phyloP scores from a whole-genome alignment of 2,797 vertebrate genomes.

The Sarcoramphus papa region DNA sequence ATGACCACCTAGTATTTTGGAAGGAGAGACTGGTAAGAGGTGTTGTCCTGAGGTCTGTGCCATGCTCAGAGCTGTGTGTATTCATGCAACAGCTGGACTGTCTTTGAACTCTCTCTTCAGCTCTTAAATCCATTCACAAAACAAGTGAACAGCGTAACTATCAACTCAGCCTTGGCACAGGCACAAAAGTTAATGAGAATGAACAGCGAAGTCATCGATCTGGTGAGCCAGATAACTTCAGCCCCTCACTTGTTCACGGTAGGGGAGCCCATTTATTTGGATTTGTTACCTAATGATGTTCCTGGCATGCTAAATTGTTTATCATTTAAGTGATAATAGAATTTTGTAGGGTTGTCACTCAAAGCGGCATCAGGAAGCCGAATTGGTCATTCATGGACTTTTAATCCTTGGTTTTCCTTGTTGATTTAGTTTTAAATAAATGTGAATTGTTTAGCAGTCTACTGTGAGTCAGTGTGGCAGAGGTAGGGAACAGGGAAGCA shows the following conservation, averaged over 20 bases:
- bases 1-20: neutral
- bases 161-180: neutral
- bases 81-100: neutral
- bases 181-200: neutral
- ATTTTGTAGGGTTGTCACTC: neutral
- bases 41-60: neutral
- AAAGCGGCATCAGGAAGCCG: accelerated
- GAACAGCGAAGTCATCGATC: neutral
- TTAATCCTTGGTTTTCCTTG: neutral
- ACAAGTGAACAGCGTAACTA: neutral
- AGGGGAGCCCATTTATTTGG: neutral
- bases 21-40: neutral
- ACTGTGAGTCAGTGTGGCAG: neutral
- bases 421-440: neutral
- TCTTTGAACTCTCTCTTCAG: neutral
- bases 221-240: neutral
- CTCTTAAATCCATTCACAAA: neutral
- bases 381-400: neutral
- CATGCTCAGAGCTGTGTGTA: neutral
- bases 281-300: neutral
- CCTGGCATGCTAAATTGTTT: neutral
- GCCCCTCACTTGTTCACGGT: neutral
- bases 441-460: neutral
- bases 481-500: neutral
- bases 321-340: neutral